Base-by-base conservation (phyloP, 2,888 invertebrate species). In the Troides helena region DNA sequence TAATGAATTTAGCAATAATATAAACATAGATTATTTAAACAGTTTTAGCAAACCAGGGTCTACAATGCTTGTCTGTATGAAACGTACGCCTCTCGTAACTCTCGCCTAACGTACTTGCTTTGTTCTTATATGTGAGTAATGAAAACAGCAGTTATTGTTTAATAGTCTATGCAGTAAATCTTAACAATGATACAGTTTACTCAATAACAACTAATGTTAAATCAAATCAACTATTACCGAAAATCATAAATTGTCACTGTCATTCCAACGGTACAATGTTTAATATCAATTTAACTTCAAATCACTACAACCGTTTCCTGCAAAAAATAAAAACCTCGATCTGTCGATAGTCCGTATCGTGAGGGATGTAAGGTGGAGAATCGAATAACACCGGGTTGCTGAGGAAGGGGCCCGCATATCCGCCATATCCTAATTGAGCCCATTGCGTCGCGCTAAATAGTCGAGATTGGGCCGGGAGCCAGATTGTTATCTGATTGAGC, bases 381-480 rank as follows among this genome's bases (percentile, higher is more conserved):
- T 70, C 53, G 56, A 25, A 12, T 64, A 53, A 25, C 53, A 46
- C 12, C 18, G 1, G 7, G 2, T 23, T 10, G 46, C 43, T 23
- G 79, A 83, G 84, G 84, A 84, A 88, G 90, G 90, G 90, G 90
- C 92, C 92, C 92, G 92, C 92, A 92, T 92, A 91, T 90, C 90
- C 91, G 85, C 84, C 81, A 80, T 77, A 81, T 82, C 89, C 90
- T 92, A 92, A 92, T 92, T 92, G 91, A 90, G 82, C 83, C 85
- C 84, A 88, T 88, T 85, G 86, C 85, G 80, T 78, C 85, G 91
- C 90, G 92, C 91, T 92, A 92, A 92, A 92, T 92, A 92, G 91
- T 92, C 83, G 81, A 85, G 89, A 88, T 87, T 87, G 89, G 84
- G 74, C 81, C 82, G 82, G 80, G 83, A 75, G 67, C 64, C 72